Conservation (phyloP, 2,113 vertebrate genomes). For the Rhynchomys soricoides region DNA sequence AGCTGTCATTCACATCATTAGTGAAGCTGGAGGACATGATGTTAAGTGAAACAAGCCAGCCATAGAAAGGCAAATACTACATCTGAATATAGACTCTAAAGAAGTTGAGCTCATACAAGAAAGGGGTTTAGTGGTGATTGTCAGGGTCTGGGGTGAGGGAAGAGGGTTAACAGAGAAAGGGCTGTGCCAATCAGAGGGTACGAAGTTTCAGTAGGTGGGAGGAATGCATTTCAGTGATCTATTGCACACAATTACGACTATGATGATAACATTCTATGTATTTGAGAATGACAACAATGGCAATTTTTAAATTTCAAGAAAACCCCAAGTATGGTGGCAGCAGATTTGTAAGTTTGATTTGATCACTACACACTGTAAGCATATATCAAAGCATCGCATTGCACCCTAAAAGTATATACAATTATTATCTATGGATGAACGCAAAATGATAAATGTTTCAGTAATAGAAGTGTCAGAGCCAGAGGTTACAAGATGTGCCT, state of each 20-base stretch:
- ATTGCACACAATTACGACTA: not conserved
- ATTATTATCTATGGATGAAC: not conserved
- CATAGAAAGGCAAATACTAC: not conserved
- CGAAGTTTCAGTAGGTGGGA: not conserved
- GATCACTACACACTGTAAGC: not conserved
- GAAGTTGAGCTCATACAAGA: not conserved
- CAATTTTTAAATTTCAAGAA: not conserved
- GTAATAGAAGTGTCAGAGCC: constrained; percentile 48
- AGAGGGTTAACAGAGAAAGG: not conserved
- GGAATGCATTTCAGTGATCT: not conserved
- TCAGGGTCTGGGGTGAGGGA: not conserved
- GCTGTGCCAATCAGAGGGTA: not conserved
- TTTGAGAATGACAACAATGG: not conserved
- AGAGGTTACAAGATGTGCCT: constrained; percentile 43
- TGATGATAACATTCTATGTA: not conserved
- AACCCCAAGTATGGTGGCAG: not conserved
- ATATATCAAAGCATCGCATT: not conserved
- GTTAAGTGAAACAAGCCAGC: not conserved
- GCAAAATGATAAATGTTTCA: constrained; percentile 34
- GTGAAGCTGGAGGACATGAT: not conserved
- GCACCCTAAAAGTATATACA: not conserved
- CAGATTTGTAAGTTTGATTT: not conserved
- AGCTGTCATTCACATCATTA: not conserved
- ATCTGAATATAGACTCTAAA: not conserved
- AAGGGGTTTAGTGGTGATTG: not conserved